These are phyloP conservation scores for Oxyruncus cristatus DNA, from an alignment of 2,113 vertebrate species.

Conservation along the genomic window DNA sequence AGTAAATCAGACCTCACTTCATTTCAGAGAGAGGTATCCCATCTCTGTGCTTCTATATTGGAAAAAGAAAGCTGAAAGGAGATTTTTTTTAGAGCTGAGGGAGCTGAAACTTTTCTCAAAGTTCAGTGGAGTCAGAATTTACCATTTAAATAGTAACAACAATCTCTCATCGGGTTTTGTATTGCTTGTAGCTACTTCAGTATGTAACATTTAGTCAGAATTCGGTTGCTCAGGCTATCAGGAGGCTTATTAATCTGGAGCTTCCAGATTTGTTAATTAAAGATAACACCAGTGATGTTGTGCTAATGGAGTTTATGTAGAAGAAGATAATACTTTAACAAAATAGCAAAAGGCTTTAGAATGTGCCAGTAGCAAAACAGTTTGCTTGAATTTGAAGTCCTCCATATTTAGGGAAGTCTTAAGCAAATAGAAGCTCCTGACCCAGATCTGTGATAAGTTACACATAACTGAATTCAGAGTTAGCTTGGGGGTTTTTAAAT, in stretches of 20 bases:
- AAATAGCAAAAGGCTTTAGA: neutral
- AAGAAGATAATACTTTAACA: neutral
- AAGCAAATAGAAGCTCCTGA: neutral
- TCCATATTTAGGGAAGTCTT: neutral
- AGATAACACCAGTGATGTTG: neutral
- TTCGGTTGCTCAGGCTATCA: neutral
- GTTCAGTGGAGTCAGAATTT: neutral
- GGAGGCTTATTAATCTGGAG: neutral
- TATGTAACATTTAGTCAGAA: neutral
- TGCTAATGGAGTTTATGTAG: neutral
- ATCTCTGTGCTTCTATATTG: neutral
- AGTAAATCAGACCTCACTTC: accelerated
- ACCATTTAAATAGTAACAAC: neutral
- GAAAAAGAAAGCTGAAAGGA: neutral
- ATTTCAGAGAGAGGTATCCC: neutral
- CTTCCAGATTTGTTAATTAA: neutral
- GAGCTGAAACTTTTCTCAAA: neutral
- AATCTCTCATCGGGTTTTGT: neutral
- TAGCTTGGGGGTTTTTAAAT: neutral
- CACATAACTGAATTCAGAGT: neutral
- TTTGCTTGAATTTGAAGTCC: neutral
- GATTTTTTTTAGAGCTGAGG: neutral
- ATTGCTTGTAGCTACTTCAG: neutral
- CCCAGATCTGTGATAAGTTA: neutral
- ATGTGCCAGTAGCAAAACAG: neutral